A percentile compares a stretch with the other conserved stretches of the same genome.
phyloP scores from a whole-genome alignment of 23 tunicate species.

The Botrylloides violaceus region DNA sequence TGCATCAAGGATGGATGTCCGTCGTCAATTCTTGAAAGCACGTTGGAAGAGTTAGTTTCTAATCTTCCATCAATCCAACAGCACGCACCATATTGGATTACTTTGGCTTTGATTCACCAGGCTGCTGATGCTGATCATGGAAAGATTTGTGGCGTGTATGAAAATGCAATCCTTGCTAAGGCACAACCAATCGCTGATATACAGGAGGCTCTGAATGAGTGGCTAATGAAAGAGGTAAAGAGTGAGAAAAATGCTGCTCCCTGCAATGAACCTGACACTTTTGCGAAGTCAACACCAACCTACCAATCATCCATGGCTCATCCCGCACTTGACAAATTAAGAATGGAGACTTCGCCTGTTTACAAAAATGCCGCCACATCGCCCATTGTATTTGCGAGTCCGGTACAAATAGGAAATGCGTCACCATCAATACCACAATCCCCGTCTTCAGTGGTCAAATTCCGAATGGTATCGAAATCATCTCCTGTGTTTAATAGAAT shows the following conservation, averaged over 20 bases:
- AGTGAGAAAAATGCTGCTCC: background rate
- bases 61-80: slow-evolving; percentile 27
- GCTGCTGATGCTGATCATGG: slow-evolving; percentile 4
- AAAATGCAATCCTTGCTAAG: slow-evolving; percentile 31
- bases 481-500: slow-evolving; percentile 39
- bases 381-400: slow-evolving; percentile 23
- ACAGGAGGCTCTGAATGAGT: background rate
- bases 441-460: slow-evolving; percentile 51
- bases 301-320: no score
- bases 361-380: slow-evolving; percentile 25
- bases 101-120: slow-evolving; percentile 22
- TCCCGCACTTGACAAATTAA: background rate
- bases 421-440: slow-evolving; percentile 9
- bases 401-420: background rate
- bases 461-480: slow-evolving; percentile 40
- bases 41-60: slow-evolving; percentile 7
- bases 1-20: slow-evolving; percentile 36
- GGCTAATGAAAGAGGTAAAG: background rate
- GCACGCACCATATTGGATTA: slow-evolving; percentile 39
- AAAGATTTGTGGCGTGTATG: slow-evolving; percentile 13
- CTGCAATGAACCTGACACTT: background rate
- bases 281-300: background rate
- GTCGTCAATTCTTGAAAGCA: background rate
- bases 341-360: background rate
- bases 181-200: slow-evolving; percentile 14